Evolutionary conservation across 2,888 invertebrate species (phyloP).

Genomic region (Aphidoletes aphidimyza): DNA sequence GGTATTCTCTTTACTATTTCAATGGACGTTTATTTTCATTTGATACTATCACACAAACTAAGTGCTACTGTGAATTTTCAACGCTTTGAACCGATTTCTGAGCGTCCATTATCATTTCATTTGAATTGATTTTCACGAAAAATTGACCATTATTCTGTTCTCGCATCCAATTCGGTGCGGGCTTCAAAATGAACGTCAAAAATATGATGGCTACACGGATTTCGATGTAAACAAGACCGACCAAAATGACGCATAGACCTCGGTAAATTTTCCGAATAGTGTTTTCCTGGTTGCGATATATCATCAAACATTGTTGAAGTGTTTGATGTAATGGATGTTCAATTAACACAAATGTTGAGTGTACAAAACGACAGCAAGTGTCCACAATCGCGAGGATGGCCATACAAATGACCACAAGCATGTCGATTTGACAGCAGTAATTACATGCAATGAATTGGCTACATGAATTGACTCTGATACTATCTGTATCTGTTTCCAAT

Average conservation of each 20-base stretch:
- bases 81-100: not conserved
- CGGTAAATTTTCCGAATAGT: not conserved
- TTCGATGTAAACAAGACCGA: not conserved
- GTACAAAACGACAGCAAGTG: not conserved
- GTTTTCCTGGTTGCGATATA: not conserved
- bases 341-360: not conserved
- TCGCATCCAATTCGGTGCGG: not conserved
- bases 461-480: not conserved
- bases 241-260: not conserved
- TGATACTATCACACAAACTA: too few species aligned
- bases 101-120: not conserved
- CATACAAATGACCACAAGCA: not conserved
- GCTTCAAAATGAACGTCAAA: conserved; percentile 9
- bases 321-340: not conserved
- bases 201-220: not conserved
- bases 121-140: not conserved
- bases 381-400: not conserved
- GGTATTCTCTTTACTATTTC: too few species aligned
- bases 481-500: not conserved
- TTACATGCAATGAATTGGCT: not conserved
- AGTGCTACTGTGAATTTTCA: too few species aligned
- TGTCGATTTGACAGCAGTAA: not conserved
- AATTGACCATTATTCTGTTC: not conserved
- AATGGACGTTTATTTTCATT: too few species aligned
- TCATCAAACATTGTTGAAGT: not conserved